phyloP scores from a whole-genome alignment of 1,140 invertebrate species.

The Venustaconcha ellipsiformis region DNA sequence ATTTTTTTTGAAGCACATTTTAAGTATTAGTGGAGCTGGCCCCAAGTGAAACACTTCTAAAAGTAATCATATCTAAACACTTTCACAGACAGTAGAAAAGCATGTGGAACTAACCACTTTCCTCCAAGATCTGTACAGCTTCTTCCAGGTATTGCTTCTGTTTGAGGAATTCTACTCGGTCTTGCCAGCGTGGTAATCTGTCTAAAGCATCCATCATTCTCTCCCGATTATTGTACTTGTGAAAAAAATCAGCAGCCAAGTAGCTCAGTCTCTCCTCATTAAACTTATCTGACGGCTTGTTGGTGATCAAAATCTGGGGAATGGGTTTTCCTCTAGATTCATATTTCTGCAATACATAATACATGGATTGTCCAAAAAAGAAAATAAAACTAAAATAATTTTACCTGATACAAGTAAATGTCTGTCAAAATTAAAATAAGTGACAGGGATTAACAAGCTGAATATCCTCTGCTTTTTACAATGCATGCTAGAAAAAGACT shows the following conservation, averaged over 20 bases:
- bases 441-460: too few relatives aligned
- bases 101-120: constrained; percentile 36
- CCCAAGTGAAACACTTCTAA: too few relatives aligned
- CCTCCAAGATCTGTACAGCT: constrained; percentile 40
- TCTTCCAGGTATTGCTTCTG: constrained; percentile 36
- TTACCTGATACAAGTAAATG: too few relatives aligned
- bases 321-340: constrained; percentile 25
- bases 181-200: constrained; percentile 37
- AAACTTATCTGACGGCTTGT: constrained; percentile 37
- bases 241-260: constrained; percentile 51
- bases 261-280: constrained; percentile 40
- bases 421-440: too few relatives aligned
- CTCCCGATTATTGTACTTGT: constrained; percentile 30
- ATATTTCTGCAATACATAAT: constrained; percentile 34
- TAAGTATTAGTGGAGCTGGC: too few relatives aligned
- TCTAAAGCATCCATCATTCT: constrained; percentile 48
- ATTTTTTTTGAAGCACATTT: too few relatives aligned
- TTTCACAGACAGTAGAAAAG: too few relatives aligned
- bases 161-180: constrained; percentile 49
- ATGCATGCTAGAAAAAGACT: too few relatives aligned
- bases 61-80: too few relatives aligned
- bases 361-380: too few relatives aligned
- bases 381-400: too few relatives aligned
- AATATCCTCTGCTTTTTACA: too few relatives aligned
- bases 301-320: constrained; percentile 37